These are phyloP conservation scores for Rotaria macrura DNA, from an alignment of 2,888 invertebrate species.

Conservation along the genomic window DNA sequence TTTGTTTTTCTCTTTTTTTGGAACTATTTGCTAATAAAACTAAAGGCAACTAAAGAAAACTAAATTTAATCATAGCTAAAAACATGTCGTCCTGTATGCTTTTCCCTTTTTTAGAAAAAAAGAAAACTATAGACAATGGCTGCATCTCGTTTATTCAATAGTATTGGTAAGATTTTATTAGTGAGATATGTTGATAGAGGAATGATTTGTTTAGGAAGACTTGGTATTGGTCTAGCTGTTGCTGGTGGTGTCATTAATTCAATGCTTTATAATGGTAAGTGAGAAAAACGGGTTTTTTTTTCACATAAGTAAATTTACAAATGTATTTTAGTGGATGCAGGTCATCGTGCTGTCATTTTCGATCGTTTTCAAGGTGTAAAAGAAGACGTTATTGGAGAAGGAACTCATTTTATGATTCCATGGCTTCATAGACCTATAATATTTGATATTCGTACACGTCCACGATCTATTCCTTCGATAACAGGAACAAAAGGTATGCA, in stretches of 20 bases:
- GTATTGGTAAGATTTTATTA: neutral
- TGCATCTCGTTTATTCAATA: neutral
- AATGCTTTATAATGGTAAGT: conserved; percentile 82
- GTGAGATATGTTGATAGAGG: neutral
- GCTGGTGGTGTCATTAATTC: conserved; percentile 87
- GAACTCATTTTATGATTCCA: conserved; percentile 94
- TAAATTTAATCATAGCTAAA: too few species aligned
- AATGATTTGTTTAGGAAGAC: neutral
- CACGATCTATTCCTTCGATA: conserved; percentile 85
- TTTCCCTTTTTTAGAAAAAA: neutral
- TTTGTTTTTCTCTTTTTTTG: neutral
- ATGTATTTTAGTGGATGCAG: conserved; percentile 72
- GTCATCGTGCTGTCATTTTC: conserved; percentile 93
- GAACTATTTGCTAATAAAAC: neutral
- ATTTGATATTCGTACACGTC: conserved; percentile 88
- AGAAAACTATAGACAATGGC: neutral
- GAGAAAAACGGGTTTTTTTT: conserved; percentile 25
- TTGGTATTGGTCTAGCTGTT: conserved; percentile 84
- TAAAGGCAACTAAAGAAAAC: too few species aligned
- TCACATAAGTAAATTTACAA: too few species aligned
- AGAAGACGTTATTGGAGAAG: conserved; percentile 80
- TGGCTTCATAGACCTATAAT: conserved; percentile 96
- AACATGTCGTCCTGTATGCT: too few species aligned
- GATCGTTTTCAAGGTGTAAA: conserved; percentile 93
- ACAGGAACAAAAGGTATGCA: conserved; percentile 87